Percentiles rank a stretch among this genome's conserved stretches.
These are phyloP conservation scores for Tichodroma muraria DNA, from an alignment of 2,113 vertebrate genomes.

Conservation along the genomic window DNA sequence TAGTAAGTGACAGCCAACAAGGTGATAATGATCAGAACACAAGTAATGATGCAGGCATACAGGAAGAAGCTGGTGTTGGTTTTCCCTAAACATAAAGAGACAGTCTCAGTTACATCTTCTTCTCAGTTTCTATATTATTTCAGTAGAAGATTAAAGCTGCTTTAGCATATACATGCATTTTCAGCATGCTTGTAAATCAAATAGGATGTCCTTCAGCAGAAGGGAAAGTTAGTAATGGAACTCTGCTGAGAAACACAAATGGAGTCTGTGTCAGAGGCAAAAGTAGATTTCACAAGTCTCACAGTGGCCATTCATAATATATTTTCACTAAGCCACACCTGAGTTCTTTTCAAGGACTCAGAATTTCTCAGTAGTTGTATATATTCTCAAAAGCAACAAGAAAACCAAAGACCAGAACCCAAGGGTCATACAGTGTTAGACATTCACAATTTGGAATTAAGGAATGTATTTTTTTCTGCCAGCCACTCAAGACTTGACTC, in stretches of 20 bases:
- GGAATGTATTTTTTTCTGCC: background rate
- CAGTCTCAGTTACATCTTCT: background rate
- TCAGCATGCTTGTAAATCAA: background rate
- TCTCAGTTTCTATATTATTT: background rate
- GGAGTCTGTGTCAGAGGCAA: background rate
- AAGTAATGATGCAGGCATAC: background rate
- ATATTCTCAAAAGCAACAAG: background rate
- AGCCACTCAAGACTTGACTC: background rate
- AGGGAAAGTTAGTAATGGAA: background rate
- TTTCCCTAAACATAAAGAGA: constrained; percentile 18
- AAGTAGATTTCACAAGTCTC: background rate
- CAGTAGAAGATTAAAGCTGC: background rate
- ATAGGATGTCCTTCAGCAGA: background rate
- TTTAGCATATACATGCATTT: background rate
- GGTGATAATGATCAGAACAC: constrained; percentile 17
- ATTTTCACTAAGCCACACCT: background rate
- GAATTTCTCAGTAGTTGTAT: background rate
- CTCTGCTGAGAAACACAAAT: background rate
- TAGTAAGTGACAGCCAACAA: background rate
- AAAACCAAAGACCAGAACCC: background rate
- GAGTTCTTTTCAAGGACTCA: background rate
- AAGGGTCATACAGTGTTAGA: background rate
- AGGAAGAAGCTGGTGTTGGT: fast-evolving
- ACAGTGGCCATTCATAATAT: background rate
- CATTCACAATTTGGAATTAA: background rate